Base-by-base conservation (phyloP, 2,113 vertebrate species). In the Tonatia bakeri region DNA sequence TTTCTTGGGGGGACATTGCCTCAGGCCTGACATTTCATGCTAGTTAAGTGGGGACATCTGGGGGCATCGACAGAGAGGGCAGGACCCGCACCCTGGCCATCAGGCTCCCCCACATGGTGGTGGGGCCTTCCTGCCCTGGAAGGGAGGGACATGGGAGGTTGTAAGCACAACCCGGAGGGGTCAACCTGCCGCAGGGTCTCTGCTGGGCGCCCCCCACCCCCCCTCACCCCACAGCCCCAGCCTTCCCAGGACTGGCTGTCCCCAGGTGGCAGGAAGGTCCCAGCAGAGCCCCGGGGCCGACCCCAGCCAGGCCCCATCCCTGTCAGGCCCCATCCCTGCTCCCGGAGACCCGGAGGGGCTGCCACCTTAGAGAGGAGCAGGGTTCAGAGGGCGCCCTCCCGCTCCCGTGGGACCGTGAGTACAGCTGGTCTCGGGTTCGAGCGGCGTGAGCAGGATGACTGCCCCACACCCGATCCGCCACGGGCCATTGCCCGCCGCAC, bases 41-140 rank as follows among this genome's bases (percentile, higher is more conserved):
- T 9, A 19, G 67, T 69, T n/a, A 69, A 19, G 10, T 11, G 10
- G 36, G 69, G 36, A 40, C 69, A 24, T 24, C 69, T 33, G 65
- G 16, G 65, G 16, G 33, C 15, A 6, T n/a, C 33, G 3, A 15
- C 61, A 67, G 65, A 67, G 65, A 67, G 33, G 31, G 65, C 33
- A n/a, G 16, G 33, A 8, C 65, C 31, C 0, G 5, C 65, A n/a
- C 65, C 65, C 33, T 7, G 65, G 16, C 65, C 65, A 17, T n/a
- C 3, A 1, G 0, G 2, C 7, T 0, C 65, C 15, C 31, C 33
- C 31, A 7, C 65, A 15, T 13, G 3, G 65, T 1, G 31, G 15
- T 1, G 5, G 31, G 65, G 8, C 31, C 65, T 67, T 67, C 65
- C 33, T 67, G 65, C 16, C 65, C 33, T 17, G 3, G 15, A n/a